A percentile compares a stretch with the other conserved stretches of the same genome.
Conservation (phyloP, 2,113 vertebrate species). For the Tragelaphus buxtoni region DNA sequence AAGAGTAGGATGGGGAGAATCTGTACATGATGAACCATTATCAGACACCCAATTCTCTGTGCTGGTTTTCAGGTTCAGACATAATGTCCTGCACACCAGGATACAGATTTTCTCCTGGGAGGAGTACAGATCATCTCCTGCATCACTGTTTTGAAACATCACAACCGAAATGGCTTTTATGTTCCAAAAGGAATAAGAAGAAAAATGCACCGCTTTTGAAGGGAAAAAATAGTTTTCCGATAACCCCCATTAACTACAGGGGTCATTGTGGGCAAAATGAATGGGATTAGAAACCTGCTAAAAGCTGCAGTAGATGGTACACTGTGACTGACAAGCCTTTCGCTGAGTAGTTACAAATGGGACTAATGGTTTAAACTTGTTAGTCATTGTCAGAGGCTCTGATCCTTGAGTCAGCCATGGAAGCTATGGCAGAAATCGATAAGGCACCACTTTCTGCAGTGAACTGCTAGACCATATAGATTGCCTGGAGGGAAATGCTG, state of each 20-base stretch:
- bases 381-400: slow-evolving; percentile 84
- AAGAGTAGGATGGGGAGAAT: background rate
- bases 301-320: slow-evolving; percentile 77
- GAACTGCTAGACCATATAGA: slow-evolving; percentile 81
- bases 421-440: slow-evolving; percentile 82
- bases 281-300: slow-evolving; percentile 81
- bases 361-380: slow-evolving; percentile 88
- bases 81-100: background rate
- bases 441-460: slow-evolving; percentile 77
- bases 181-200: slow-evolving; percentile 74
- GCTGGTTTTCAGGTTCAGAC: slow-evolving; percentile 57
- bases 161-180: slow-evolving; percentile 78
- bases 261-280: slow-evolving; percentile 81
- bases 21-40: slow-evolving; percentile 49
- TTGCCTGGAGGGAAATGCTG: slow-evolving; percentile 77
- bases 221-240: slow-evolving; percentile 77
- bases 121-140: slow-evolving; percentile 63
- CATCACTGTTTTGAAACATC: slow-evolving; percentile 80
- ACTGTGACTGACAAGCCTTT: slow-evolving; percentile 81
- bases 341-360: slow-evolving; percentile 83
- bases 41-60: slow-evolving; percentile 35
- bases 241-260: slow-evolving; percentile 80
- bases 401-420: slow-evolving; percentile 81
- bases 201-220: slow-evolving; percentile 74
- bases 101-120: slow-evolving; percentile 64